Conservation (phyloP, 2,797 vertebrate species). For the Huso huso region DNA sequence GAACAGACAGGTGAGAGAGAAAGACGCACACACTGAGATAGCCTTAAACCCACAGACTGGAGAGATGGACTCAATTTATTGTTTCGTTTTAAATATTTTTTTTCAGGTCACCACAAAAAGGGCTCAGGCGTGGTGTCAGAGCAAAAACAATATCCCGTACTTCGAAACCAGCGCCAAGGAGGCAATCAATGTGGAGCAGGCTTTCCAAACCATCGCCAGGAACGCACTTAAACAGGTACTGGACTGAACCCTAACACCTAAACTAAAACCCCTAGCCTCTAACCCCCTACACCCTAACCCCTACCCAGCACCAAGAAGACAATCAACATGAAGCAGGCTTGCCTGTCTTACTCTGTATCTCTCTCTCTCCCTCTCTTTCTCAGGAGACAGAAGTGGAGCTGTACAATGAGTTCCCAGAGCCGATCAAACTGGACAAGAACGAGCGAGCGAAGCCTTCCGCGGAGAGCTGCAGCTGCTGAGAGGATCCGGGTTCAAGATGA, state of each 20-base stretch:
- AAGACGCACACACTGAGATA: no score
- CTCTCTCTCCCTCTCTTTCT: constrained; percentile 20
- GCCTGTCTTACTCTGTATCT: no score
- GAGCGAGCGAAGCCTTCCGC: constrained; percentile 84
- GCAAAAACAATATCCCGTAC: constrained; percentile 99
- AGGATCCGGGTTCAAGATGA: constrained; percentile 43
- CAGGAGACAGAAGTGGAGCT: constrained; percentile 98
- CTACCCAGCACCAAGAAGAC: no score
- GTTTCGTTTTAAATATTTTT: no score
- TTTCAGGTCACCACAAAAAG: constrained; percentile 91
- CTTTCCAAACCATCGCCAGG: constrained; percentile 98
- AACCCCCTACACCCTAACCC: no score
- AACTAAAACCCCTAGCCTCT: no score
- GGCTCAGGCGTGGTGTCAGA: constrained; percentile 98
- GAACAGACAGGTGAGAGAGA: constrained; percentile 85
- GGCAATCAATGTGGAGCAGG: constrained; percentile 97
- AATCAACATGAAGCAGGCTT: no score
- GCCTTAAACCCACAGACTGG: no score
- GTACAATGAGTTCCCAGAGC: constrained; percentile 98
- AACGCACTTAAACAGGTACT: constrained; percentile 97
- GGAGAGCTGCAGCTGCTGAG: constrained; percentile 95
- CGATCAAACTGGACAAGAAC: constrained; percentile 94
- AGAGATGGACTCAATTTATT: no score
- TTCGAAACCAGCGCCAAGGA: constrained; percentile 99
- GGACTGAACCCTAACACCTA: no score